A percentile compares a stretch with the other conserved stretches of the same genome.
Conservation (phyloP, 2,113 vertebrate genomes). For the Antechinus stuartii region DNA sequence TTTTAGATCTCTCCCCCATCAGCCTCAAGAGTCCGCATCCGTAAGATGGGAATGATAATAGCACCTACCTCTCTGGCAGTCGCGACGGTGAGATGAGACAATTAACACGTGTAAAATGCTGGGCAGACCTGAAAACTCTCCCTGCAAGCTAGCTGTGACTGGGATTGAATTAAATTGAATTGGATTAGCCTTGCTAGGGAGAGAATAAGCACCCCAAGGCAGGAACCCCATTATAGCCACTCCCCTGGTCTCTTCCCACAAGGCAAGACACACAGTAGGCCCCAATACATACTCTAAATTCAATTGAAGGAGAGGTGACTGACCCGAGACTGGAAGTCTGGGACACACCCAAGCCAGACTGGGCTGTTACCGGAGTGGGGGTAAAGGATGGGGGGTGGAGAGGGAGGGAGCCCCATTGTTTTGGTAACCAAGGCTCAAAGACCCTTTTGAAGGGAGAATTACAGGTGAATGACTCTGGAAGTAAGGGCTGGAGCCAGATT, state of each 20-base stretch:
- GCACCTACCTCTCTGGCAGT: background rate
- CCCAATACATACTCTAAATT: background rate
- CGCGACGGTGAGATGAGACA: background rate
- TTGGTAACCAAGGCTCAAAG: slow-evolving; percentile 6
- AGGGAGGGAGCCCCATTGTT: background rate
- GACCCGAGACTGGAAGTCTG: background rate
- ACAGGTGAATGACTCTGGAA: background rate
- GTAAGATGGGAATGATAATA: background rate
- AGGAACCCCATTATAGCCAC: background rate
- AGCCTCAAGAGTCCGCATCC: background rate
- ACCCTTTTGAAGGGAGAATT: slow-evolving; percentile 1
- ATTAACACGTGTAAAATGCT: background rate
- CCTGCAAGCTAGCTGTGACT: no score
- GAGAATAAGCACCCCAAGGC: background rate
- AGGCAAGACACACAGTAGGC: background rate
- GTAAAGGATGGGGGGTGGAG: background rate
- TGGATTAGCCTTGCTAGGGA: background rate
- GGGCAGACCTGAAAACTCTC: background rate
- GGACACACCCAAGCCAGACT: background rate
- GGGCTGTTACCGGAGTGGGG: background rate
- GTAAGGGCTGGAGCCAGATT: background rate
- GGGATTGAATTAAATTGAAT: background rate
- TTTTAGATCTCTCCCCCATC: background rate
- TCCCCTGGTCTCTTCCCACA: background rate
- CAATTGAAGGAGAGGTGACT: background rate